Base-by-base conservation (phyloP, 1,140 invertebrate genomes). In the Nymphalis io region DNA sequence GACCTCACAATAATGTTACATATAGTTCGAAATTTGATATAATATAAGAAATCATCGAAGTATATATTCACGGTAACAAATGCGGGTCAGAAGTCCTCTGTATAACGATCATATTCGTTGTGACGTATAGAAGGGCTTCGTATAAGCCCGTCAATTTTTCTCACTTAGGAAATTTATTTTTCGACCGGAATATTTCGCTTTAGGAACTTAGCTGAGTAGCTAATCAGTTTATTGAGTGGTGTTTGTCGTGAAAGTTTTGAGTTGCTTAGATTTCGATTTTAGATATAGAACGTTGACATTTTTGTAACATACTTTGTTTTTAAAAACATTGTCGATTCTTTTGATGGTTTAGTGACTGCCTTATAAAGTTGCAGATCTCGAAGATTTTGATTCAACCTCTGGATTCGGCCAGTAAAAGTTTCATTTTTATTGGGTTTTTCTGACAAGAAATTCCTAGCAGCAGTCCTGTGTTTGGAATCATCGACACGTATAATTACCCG, bases 81-180 rank as follows among this genome's bases (percentile, higher is more conserved):
- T 68, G 38, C 46, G 40, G 66, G 46, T 60, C 66, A 55, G 58
- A 68, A 60, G 39, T 57, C 64, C 44, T 68, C 38, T 13, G 51
- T 68, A 53, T 68, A 53, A 68, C 66, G 66, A 68, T 60, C 42
- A 53, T 68, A 68, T 55, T 68, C 66, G 44, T 58, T 18, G 46
- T 44, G 66, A 61, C 66, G 59, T 61, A 68, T 68, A 55, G 66
- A 61, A 61, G 66, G 66, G 61, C 46, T 68, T 51, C 27, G 44
- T n/a, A 51, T 40, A 46, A 48, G 42, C 23, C 64, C 33, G 57
- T 60, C 64, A 67, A 48, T 67, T 59, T 58, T 46, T 44, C 64
- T 60, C 57, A 48, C 57, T 60, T 59, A 16, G 38, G 57, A 66
- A 66, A 66, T 60, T 66, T 66, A 66, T 66, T 67, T 67, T 48